Evolutionary conservation across 2,888 invertebrate genomes (phyloP).

Genomic region (Tetramorium bicarinatum): DNA sequence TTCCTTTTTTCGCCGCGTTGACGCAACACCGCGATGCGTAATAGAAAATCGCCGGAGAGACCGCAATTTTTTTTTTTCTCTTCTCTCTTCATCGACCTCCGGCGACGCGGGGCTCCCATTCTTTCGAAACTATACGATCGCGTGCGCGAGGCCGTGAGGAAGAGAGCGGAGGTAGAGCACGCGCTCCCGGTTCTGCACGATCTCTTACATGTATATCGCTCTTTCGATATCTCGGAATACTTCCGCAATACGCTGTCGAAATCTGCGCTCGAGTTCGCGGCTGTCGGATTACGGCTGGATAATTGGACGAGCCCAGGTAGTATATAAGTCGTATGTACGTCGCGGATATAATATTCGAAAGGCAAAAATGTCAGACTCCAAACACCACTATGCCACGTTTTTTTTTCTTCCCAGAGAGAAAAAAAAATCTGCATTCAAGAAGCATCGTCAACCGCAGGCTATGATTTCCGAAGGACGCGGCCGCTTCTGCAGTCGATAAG

Average conservation of each 20-base stretch:
- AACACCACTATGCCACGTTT: not conserved
- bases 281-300: not conserved
- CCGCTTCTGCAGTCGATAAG: not conserved
- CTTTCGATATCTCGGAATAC: conserved; percentile 62
- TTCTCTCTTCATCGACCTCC: conserved; percentile 57
- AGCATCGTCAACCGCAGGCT: not conserved
- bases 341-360: not conserved
- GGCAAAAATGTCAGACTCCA: not conserved
- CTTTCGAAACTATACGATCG: conserved; percentile 65
- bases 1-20: conserved; percentile 61
- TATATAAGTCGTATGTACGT: too few relatives aligned
- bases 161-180: conserved; percentile 63
- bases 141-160: conserved; percentile 65
- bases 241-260: conserved; percentile 63
- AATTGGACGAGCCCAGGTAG: not conserved
- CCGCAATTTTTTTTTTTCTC: conserved; percentile 65
- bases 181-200: conserved; percentile 47
- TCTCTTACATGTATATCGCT: conserved; percentile 61
- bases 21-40: conserved; percentile 60
- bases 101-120: conserved; percentile 41
- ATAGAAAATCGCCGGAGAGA: conserved; percentile 64
- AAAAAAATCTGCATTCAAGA: not conserved
- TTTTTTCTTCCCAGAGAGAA: not conserved
- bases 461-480: not conserved
- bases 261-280: not conserved